phyloP scores from a whole-genome alignment of 2,888 invertebrate genomes.

The Brachypalpus laphriformis region DNA sequence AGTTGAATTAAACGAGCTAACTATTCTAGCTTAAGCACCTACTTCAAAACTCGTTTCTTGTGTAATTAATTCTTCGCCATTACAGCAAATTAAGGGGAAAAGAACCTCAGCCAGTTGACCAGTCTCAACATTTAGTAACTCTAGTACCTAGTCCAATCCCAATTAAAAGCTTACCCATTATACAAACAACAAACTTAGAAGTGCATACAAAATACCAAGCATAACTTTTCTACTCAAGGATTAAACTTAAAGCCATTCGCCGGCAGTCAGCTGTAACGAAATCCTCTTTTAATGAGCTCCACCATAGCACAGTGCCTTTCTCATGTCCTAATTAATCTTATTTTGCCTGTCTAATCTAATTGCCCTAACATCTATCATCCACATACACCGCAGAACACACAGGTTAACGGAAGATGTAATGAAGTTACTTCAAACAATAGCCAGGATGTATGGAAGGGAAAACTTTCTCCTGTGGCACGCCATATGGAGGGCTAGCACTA shows the following conservation, averaged over 20 bases:
- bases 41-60: no score
- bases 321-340: constrained; percentile 65
- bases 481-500: constrained; percentile 8
- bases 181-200: neutral
- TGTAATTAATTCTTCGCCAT: no score
- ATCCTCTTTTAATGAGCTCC: constrained; percentile 61
- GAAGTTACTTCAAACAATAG: constrained; percentile 62
- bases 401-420: constrained; percentile 54
- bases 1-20: no score
- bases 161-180: neutral
- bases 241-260: constrained; percentile 17
- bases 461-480: constrained; percentile 36
- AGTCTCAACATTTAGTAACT: neutral
- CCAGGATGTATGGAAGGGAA: constrained; percentile 24
- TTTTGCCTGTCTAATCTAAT: constrained; percentile 65
- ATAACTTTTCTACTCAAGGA: neutral
- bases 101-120: neutral
- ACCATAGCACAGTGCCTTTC: constrained; percentile 28
- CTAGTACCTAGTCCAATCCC: neutral
- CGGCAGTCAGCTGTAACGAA: neutral
- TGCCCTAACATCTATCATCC: constrained; percentile 66
- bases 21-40: no score
- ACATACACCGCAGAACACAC: constrained; percentile 35
- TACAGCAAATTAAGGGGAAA: no score
- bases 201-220: neutral